Evolutionary conservation across 2,888 invertebrate species (phyloP), one percentile per base, ranked within the genome.

Genomic region (Cephus runcator): DNA sequence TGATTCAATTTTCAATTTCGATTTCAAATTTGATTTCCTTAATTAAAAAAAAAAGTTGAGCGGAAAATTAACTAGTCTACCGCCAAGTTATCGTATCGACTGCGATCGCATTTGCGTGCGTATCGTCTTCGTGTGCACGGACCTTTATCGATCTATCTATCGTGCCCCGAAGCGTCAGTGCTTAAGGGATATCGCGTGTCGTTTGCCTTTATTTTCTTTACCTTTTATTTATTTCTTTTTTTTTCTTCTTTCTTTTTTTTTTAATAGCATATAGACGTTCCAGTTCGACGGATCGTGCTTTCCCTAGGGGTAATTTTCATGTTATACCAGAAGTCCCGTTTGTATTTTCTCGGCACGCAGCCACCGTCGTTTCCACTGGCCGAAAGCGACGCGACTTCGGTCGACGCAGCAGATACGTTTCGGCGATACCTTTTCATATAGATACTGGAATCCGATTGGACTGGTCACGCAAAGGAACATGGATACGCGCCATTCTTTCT

Each of bases 331-430:
- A 33, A 71, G 71, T 33, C 71, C 31, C 71, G 31, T 71, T 71
- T 71, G 31, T 71, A n/a, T 71, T 71, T 71, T 71, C 31, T 71
- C 71, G 31, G 31, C 71, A 71, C 71, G 71, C 71, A 71, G 71
- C 71, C 33, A 9, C 23, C 34, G 12, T 35, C 34, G 33, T 71
- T 71, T 71, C 31, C 31, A 33, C 6, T 30, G 15, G 71, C 4
- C 34, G 56, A 56, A 23, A 56, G 56, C 56, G 56, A 56, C 56
- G 56, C 56, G 56, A 56, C 23, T 56, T 23, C 2, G 9, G 56
- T 9, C 56, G 56, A 56, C 56, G 56, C 56, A 56, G 56, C 56
- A 56, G 56, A 56, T 56, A 56, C 56, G 9, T 9, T 23, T 56
- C 56, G 15, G 23, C 56, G 56, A 56, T 56, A 56, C 23, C 23